Percentiles rank a stretch among this genome's conserved stretches.
These are phyloP conservation scores for Drosophila sucinea DNA, from an alignment of 1,140 invertebrate genomes.

Conservation along the genomic window DNA sequence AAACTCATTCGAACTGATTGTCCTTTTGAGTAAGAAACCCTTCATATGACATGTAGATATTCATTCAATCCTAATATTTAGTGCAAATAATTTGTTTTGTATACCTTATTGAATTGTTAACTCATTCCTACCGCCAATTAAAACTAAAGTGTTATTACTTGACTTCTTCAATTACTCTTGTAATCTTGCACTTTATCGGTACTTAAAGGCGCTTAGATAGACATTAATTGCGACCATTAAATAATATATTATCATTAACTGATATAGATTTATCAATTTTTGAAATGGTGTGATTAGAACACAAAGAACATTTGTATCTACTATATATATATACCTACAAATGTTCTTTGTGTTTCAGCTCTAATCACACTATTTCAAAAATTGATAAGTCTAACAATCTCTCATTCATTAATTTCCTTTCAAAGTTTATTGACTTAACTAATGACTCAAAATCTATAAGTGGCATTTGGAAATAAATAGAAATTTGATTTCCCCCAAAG, in stretches of 20 bases:
- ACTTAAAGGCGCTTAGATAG: neutral
- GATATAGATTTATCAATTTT: too few relatives aligned
- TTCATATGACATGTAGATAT: too few relatives aligned
- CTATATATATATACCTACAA: neutral
- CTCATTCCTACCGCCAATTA: neutral
- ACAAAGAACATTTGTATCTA: too few relatives aligned
- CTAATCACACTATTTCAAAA: neutral
- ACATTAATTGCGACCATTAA: neutral
- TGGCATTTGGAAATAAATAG: neutral
- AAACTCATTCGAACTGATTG: too few relatives aligned
- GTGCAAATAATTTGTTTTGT: too few relatives aligned
- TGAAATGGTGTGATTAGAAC: too few relatives aligned
- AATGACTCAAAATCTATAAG: neutral
- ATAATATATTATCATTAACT: neutral
- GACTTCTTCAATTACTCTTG: neutral
- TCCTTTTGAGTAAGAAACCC: too few relatives aligned
- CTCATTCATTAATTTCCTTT: conserved; percentile 5
- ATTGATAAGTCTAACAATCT: conserved; percentile 3
- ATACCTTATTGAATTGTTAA: too few relatives aligned
- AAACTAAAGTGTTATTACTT: neutral
- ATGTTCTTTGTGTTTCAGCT: neutral
- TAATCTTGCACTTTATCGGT: neutral
- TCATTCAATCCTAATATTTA: too few relatives aligned
- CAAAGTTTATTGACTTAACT: neutral
- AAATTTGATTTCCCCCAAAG: neutral